Evolutionary conservation across 2,113 vertebrate species (phyloP).

Genomic region (Corythornis vintsioides): DNA sequence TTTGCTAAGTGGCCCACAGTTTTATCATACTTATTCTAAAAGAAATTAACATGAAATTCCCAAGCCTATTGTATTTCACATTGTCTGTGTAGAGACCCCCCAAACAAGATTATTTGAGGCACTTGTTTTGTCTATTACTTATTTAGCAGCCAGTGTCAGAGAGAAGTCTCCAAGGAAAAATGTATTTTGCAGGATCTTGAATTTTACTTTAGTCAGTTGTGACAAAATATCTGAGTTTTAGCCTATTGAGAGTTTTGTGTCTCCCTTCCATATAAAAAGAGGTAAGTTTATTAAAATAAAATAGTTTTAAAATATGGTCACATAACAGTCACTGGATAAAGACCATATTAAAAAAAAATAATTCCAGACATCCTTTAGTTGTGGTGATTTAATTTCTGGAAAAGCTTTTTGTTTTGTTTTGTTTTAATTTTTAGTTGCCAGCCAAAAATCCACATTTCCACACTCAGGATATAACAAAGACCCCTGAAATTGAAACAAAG

Average conservation of each 20-base stretch:
- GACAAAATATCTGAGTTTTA: slow-evolving; percentile 25
- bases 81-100: background rate
- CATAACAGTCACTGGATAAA: background rate
- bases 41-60: slow-evolving; percentile 47
- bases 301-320: background rate
- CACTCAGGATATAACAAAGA: slow-evolving; percentile 10
- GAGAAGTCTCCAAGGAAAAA: background rate
- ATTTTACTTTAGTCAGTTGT: slow-evolving; percentile 23
- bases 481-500: slow-evolving; percentile 6
- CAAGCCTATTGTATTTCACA: slow-evolving; percentile 27
- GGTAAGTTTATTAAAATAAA: background rate
- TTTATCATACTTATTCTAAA: background rate
- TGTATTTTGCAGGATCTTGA: background rate
- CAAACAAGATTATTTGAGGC: slow-evolving; percentile 18
- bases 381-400: background rate
- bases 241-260: background rate
- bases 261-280: background rate
- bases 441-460: slow-evolving; percentile 21
- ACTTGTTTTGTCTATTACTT: slow-evolving; percentile 36
- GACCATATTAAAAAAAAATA: background rate
- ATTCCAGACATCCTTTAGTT: background rate
- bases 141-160: slow-evolving; percentile 15
- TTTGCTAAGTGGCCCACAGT: background rate
- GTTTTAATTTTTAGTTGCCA: background rate
- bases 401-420: background rate